Evolutionary conservation across 2,888 invertebrate species (phyloP).

Genomic region (Heliconius ethilla): DNA sequence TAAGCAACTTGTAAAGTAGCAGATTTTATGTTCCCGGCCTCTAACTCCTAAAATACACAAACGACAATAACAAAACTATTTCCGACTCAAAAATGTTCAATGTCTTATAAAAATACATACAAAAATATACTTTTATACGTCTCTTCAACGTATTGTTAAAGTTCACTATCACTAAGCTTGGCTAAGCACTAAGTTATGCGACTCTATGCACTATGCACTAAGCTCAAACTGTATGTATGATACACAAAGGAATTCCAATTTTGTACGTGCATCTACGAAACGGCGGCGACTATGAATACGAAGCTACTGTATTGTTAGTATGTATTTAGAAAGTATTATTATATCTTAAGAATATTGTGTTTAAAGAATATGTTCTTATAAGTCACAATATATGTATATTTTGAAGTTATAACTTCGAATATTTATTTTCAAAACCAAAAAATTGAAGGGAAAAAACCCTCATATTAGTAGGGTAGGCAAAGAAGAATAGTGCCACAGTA

Average conservation of each 20-base stretch:
- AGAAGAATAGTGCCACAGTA: neutral
- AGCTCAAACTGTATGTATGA: slow-evolving; percentile 39
- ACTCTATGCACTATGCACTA: slow-evolving; percentile 37
- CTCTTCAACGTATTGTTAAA: slow-evolving; percentile 13
- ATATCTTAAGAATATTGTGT: neutral
- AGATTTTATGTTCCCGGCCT: neutral
- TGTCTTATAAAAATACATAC: neutral
- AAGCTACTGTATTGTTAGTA: neutral
- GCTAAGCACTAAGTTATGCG: slow-evolving; percentile 42
- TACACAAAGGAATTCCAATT: slow-evolving; percentile 47
- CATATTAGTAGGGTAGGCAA: neutral
- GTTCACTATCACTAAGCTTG: slow-evolving; percentile 16
- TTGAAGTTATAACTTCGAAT: neutral
- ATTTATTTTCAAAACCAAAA: neutral
- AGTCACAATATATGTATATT: neutral
- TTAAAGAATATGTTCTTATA: neutral
- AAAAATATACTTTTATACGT: neutral
- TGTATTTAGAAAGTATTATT: neutral
- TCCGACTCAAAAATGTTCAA: neutral
- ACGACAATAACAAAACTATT: neutral
- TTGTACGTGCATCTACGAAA: slow-evolving; percentile 35
- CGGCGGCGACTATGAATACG: slow-evolving; percentile 5
- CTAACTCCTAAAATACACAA: neutral
- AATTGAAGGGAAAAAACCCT: neutral
- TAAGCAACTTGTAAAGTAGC: no score